Evolutionary conservation across 2,888 invertebrate genomes (phyloP), one percentile per base, ranked within the genome.

Genomic region (Parnassius orleans): DNA sequence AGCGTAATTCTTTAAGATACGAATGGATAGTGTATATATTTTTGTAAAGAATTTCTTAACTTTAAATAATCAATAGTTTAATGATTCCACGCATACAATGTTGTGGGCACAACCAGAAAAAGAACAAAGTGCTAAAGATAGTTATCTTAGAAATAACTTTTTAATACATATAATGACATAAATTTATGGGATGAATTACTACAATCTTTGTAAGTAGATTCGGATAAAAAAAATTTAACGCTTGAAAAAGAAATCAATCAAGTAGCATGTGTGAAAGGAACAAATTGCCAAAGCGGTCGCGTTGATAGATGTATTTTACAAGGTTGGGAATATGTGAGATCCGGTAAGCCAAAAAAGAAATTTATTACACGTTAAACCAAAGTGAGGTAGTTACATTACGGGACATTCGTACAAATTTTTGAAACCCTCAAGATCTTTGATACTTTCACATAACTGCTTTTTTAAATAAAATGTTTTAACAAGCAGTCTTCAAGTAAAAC

Each of bases 301-400:
- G 63, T 55, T 63, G 63, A 63, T 63, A 58, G 59, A 63, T 63
- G 63, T 63, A 63, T 59, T 63, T 63, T 54, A 57, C 58, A 63
- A 63, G 54, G 51, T 44, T 46, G 41, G 51, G 58, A 55, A 63
- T 63, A 63, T 55, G 63, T 63, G 59, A 55, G 63, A 63, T 63
- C 58, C 63, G 55, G 59, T 63, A 63, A 63, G 63, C 63, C 63
- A 59, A 33, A 58, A 55, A 55, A 59, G 63, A 63, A 59, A 63
- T 63, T 63, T 58, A 63, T 63, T 58, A 55, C 58, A 51, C 33
- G 57, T 19, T 47, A 41, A 46, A 24, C 46, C 46, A 46, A 46
- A 46, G 46, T 46, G 46, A 44, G 24, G 24, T 24, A 24, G 24
- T 24, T 24, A 24, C 24, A 15, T 15, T 15, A 15, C 15, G 24